Percentiles rank a stretch among this genome's conserved stretches.
These are phyloP conservation scores for Tribolium freemani DNA, from an alignment of 2,888 invertebrate genomes.

Conservation along the genomic window DNA sequence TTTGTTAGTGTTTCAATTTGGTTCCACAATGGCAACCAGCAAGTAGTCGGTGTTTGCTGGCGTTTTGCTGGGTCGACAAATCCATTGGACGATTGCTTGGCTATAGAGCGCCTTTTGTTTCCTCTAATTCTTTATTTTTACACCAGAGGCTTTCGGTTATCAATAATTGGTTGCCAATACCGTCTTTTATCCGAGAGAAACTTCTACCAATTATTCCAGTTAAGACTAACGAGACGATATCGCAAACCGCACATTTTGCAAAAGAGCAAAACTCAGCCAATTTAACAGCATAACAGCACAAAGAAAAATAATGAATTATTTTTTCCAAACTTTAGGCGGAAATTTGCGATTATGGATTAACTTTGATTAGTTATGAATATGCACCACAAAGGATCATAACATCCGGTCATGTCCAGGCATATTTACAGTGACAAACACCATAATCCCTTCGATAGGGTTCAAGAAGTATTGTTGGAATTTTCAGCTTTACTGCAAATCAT, in stretches of 20 bases:
- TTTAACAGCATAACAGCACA: too few species aligned
- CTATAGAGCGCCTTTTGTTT: slow-evolving; percentile 60
- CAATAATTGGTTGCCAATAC: slow-evolving; percentile 63
- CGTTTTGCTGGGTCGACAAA: not conserved
- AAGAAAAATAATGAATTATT: too few species aligned
- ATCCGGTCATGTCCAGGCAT: too few species aligned
- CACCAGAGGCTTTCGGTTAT: slow-evolving; percentile 61
- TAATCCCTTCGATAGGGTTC: too few species aligned
- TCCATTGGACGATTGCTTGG: slow-evolving; percentile 53
- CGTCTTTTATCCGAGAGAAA: slow-evolving; percentile 52
- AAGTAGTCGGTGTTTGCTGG: slow-evolving; percentile 49
- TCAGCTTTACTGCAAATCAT: too few species aligned
- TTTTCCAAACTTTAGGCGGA: too few species aligned
- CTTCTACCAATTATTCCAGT: slow-evolving; percentile 23
- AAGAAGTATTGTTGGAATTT: too few species aligned
- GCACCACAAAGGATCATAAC: too few species aligned
- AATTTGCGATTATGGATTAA: too few species aligned
- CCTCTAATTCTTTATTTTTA: slow-evolving; percentile 61
- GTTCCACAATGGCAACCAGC: slow-evolving; percentile 54
- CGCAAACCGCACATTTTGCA: not conserved
- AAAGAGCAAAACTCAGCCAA: too few species aligned
- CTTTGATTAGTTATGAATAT: too few species aligned
- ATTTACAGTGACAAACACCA: too few species aligned
- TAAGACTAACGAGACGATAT: not conserved
- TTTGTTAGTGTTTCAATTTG: slow-evolving; percentile 66